Percentiles rank a stretch among this genome's conserved stretches.
These are phyloP conservation scores for Tromatobia lineatoria DNA, from an alignment of 2,888 invertebrate genomes.

Conservation along the genomic window DNA sequence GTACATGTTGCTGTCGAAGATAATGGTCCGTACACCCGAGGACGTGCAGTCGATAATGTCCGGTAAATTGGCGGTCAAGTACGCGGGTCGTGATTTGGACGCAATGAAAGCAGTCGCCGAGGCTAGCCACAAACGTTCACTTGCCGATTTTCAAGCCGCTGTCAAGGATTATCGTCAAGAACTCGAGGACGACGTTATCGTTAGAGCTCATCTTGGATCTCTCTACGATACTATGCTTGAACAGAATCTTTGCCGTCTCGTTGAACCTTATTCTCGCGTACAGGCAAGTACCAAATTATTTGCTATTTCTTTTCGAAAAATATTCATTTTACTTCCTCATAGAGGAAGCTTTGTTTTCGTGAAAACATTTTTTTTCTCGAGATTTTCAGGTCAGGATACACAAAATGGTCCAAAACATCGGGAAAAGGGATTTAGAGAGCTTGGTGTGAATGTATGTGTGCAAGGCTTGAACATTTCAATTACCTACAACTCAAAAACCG, in stretches of 20 bases:
- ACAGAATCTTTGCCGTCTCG: slow-evolving; percentile 99
- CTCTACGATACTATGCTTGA: slow-evolving; percentile 99
- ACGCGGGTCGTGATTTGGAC: slow-evolving; percentile 97
- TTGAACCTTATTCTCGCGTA: slow-evolving; percentile 99
- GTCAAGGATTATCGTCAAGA: slow-evolving; percentile 95
- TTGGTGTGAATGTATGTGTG: no score
- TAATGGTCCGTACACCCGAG: slow-evolving; percentile 98
- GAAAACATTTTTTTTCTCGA: no score
- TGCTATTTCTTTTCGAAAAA: background rate
- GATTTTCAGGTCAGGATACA: no score
- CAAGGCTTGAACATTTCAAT: no score
- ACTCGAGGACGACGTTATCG: slow-evolving; percentile 98
- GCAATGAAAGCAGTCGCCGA: slow-evolving; percentile 99
- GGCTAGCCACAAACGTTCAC: slow-evolving; percentile 97
- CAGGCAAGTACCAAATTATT: slow-evolving; percentile 87
- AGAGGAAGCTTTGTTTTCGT: no score
- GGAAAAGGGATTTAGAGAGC: no score
- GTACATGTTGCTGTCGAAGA: slow-evolving; percentile 99
- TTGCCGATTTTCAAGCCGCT: slow-evolving; percentile 98
- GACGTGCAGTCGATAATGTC: slow-evolving; percentile 98
- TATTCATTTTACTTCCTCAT: no score
- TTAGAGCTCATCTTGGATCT: slow-evolving; percentile 98
- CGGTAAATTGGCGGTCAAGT: slow-evolving; percentile 98
- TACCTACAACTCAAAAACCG: no score
- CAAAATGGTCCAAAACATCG: no score